Evolutionary conservation across 2,888 invertebrate genomes (phyloP).

Genomic region (Oligia latruncula): DNA sequence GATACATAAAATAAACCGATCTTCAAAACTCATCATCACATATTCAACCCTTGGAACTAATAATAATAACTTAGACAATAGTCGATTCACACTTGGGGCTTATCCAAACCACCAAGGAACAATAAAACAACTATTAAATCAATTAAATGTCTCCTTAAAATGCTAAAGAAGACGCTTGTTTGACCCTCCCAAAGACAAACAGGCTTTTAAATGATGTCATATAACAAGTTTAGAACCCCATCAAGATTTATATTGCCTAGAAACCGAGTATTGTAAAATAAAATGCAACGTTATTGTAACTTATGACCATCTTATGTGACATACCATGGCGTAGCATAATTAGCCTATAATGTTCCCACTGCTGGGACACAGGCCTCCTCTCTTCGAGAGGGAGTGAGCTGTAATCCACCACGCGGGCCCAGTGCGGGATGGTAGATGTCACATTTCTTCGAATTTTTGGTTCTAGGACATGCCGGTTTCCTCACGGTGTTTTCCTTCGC

Average conservation of each 20-base stretch:
- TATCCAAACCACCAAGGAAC: not conserved
- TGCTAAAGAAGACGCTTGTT: slow-evolving; percentile 23
- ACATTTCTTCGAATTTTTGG: not conserved
- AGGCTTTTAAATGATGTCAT: slow-evolving; percentile 54
- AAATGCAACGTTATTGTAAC: not conserved
- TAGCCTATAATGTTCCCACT: not conserved
- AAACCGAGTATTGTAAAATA: not conserved
- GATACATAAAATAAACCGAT: not conserved
- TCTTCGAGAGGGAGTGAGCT: not conserved
- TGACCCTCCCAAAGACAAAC: slow-evolving; percentile 34
- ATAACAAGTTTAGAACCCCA: slow-evolving; percentile 38
- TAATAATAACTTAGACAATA: not conserved
- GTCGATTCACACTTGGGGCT: slow-evolving; percentile 1
- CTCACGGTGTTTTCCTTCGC: not conserved
- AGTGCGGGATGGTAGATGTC: not conserved
- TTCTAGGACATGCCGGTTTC: not conserved
- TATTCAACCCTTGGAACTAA: not conserved
- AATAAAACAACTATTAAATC: slow-evolving; percentile 17
- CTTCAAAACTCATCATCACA: not conserved
- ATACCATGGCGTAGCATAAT: not conserved
- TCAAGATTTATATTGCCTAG: slow-evolving; percentile 32
- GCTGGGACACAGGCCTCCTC: not conserved
- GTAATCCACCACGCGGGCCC: not conserved
- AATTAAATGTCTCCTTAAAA: slow-evolving; percentile 29
- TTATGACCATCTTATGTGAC: not conserved